Evolutionary conservation across 2,113 vertebrate species (phyloP).

Genomic region (Dinomys branickii): DNA sequence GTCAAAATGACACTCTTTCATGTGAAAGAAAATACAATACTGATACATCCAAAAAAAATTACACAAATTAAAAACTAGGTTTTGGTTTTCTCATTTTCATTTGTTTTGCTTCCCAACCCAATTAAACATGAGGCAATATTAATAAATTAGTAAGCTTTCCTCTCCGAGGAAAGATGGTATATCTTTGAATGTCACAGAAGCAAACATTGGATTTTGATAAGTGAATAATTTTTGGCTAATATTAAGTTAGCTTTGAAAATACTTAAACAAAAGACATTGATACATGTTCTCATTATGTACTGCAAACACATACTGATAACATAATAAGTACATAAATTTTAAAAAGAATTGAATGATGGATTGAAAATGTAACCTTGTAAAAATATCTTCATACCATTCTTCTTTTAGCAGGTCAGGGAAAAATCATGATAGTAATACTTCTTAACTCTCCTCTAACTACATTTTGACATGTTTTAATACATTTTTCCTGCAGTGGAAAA

Average conservation of each 20-base stretch:
- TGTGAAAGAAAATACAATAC: conserved; percentile 11
- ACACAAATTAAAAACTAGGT: background rate
- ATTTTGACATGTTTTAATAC: background rate
- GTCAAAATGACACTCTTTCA: background rate
- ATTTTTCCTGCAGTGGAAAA: conserved; percentile 18
- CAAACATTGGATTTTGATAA: conserved; percentile 49
- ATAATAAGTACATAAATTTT: background rate
- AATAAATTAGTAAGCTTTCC: conserved; percentile 36
- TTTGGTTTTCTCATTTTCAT: conserved; percentile 10
- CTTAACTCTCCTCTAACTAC: background rate
- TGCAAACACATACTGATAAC: background rate
- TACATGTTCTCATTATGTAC: background rate
- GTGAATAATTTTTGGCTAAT: background rate
- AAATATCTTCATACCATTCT: conserved; percentile 27
- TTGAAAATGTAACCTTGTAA: background rate
- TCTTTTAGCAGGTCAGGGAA: conserved; percentile 24
- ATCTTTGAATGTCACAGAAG: conserved; percentile 6
- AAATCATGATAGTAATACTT: background rate
- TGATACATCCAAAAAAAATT: conserved; percentile 30
- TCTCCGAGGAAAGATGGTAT: background rate
- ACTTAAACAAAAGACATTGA: conserved; percentile 26
- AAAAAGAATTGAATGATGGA: background rate
- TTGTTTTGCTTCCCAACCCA: background rate
- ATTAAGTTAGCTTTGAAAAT: conserved; percentile 37
- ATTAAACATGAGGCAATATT: background rate